A percentile compares a stretch with the other conserved stretches of the same genome.
Conservation (phyloP, 2,113 vertebrate species). For the Nannospalax galili region DNA sequence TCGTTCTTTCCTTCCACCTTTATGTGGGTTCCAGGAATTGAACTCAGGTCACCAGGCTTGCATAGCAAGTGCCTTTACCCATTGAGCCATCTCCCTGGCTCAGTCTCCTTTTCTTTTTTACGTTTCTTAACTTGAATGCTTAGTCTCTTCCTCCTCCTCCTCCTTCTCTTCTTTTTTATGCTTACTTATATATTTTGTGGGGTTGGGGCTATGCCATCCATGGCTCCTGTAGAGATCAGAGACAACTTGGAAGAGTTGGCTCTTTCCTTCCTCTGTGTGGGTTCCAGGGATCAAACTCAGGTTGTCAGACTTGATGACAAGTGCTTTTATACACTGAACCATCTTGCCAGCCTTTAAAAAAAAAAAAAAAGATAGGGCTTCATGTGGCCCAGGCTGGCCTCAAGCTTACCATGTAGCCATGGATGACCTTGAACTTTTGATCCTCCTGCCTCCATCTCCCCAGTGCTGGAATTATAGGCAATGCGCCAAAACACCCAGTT, state of each 20-base stretch:
- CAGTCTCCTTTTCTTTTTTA: neutral
- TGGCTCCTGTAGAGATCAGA: neutral
- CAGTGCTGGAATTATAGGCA: neutral
- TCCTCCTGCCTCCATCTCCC: neutral
- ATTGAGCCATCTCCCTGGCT: neutral
- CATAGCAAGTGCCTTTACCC: too few relatives aligned
- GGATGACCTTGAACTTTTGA: neutral
- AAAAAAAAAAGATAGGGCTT: neutral
- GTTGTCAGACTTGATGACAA: too few relatives aligned
- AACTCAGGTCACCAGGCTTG: neutral
- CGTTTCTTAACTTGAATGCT: slow-evolving; percentile 22
- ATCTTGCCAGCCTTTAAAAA: neutral
- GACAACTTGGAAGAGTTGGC: neutral
- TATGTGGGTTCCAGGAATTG: too few relatives aligned
- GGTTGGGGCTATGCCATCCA: too few relatives aligned
- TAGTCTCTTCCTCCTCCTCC: neutral
- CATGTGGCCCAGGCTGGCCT: neutral
- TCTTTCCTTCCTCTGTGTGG: too few relatives aligned
- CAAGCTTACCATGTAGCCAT: neutral
- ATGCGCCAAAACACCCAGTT: neutral
- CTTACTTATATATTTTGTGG: neutral
- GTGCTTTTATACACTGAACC: neutral
- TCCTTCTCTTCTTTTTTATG: neutral
- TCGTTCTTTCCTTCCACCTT: neutral
- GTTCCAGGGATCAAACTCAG: neutral